These are phyloP conservation scores for Pseudeuparius sepicola DNA, from an alignment of 2,888 invertebrate species.

Conservation along the genomic window DNA sequence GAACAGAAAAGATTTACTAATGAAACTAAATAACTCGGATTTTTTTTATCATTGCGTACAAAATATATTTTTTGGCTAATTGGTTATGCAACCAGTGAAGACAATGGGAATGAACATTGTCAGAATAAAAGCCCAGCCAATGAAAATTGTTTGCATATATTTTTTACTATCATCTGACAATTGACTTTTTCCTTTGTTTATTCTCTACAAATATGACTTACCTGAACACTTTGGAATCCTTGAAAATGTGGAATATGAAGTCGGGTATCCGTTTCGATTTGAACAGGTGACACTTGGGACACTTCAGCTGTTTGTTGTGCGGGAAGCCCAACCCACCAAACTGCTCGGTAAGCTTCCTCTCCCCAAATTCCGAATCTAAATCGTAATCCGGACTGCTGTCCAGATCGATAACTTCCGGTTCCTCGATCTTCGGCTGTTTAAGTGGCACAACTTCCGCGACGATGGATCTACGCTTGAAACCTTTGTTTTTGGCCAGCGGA, in stretches of 20 bases:
- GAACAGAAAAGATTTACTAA: too few relatives aligned
- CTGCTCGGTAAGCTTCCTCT: conserved; percentile 19
- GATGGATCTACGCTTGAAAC: conserved; percentile 8
- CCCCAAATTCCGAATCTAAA: conserved; percentile 10
- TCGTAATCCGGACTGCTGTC: conserved; percentile 11
- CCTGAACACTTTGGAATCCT: conserved; percentile 58
- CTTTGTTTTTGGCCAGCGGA: conserved; percentile 16
- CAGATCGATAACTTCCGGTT: conserved; percentile 18
- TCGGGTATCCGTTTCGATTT: conserved; percentile 46
- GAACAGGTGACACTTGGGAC: conserved; percentile 51
- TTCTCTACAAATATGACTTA: conserved; percentile 31
- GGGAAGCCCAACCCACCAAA: conserved; percentile 42
- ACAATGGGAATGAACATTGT: too few relatives aligned
- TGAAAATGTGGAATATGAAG: conserved; percentile 57
- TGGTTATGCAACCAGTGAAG: too few relatives aligned
- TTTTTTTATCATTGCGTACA: too few relatives aligned
- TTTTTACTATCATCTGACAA: too few relatives aligned
- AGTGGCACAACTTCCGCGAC: too few relatives aligned
- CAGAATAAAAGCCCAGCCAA: too few relatives aligned
- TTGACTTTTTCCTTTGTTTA: too few relatives aligned
- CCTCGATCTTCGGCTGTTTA: conserved; percentile 15
- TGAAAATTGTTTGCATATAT: too few relatives aligned
- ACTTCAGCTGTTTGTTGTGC: conserved; percentile 45
- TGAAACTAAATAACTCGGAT: too few relatives aligned
- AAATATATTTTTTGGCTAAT: too few relatives aligned